Percentiles rank a stretch among this genome's conserved stretches.
Conservation (phyloP, 2,113 vertebrate genomes). For the Amia ocellicauda region DNA sequence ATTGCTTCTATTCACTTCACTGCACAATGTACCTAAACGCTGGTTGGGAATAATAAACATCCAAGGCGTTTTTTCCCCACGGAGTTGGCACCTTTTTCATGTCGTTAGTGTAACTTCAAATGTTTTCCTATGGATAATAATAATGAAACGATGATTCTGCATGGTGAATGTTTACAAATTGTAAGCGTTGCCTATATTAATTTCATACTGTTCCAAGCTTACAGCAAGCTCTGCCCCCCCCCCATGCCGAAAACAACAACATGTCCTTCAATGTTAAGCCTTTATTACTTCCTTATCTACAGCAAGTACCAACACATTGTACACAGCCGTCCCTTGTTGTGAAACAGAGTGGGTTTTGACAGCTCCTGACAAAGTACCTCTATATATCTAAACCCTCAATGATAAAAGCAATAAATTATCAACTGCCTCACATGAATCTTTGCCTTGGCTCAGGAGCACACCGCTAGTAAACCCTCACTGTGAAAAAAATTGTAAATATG, state of each 20-base stretch:
- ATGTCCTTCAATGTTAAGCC: neutral
- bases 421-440: neutral
- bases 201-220: no score
- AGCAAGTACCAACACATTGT: neutral
- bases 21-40: conserved; percentile 47
- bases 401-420: conserved; percentile 21
- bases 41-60: conserved; percentile 41
- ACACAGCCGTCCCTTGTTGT: neutral
- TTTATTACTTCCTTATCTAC: conserved; percentile 17
- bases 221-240: no score
- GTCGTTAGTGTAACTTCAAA: no score
- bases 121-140: no score
- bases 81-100: no score
- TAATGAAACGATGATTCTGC: no score
- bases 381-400: neutral
- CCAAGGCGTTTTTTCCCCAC: no score
- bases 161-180: no score
- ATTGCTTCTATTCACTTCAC: conserved; percentile 47
- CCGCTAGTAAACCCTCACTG: neutral
- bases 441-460: conserved; percentile 6
- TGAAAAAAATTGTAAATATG: neutral
- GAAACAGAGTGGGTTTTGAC: conserved; percentile 17
- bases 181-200: neutral
- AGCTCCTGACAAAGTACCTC: conserved; percentile 24
- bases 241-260: neutral